Conservation (phyloP, 1,140 invertebrate genomes). For the Drosophila nannoptera region DNA sequence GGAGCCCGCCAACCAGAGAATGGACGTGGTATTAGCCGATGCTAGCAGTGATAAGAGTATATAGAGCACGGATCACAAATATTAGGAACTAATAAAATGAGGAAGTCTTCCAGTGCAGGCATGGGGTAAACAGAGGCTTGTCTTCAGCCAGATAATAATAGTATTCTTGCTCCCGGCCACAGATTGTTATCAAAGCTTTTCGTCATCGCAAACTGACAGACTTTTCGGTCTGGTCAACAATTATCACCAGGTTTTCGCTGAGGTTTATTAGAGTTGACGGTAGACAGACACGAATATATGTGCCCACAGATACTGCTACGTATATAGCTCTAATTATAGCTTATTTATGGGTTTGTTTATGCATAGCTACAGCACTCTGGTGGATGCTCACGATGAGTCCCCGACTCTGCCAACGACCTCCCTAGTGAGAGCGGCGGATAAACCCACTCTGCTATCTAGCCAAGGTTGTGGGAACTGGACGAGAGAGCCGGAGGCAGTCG, state of each 20-base stretch:
- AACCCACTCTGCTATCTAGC: background rate
- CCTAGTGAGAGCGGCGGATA: background rate
- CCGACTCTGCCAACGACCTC: conserved; percentile 1
- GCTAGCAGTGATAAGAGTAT: too few relatives aligned
- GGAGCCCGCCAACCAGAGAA: too few relatives aligned
- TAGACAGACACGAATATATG: background rate
- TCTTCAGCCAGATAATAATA: too few relatives aligned
- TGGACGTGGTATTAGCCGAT: too few relatives aligned
- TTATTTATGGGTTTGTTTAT: conserved; percentile 9
- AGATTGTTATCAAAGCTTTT: too few relatives aligned
- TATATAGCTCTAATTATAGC: conserved; percentile 12
- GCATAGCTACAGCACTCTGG: conserved; percentile 1
- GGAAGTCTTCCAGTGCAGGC: too few relatives aligned
- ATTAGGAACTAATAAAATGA: too few relatives aligned
- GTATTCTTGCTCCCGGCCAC: too few relatives aligned
- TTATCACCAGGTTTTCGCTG: conserved; percentile 18
- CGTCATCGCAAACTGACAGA: too few relatives aligned
- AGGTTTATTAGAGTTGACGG: conserved; percentile 13
- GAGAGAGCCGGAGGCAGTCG: conserved; percentile 52
- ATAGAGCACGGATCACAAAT: too few relatives aligned
- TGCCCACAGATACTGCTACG: background rate
- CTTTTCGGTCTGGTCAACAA: background rate
- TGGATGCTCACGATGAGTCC: background rate
- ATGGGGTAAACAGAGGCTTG: too few relatives aligned
- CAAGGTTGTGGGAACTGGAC: conserved; percentile 65